Conservation (phyloP, 2,797 vertebrate genomes). For the Gephyroberyx darwinii region DNA sequence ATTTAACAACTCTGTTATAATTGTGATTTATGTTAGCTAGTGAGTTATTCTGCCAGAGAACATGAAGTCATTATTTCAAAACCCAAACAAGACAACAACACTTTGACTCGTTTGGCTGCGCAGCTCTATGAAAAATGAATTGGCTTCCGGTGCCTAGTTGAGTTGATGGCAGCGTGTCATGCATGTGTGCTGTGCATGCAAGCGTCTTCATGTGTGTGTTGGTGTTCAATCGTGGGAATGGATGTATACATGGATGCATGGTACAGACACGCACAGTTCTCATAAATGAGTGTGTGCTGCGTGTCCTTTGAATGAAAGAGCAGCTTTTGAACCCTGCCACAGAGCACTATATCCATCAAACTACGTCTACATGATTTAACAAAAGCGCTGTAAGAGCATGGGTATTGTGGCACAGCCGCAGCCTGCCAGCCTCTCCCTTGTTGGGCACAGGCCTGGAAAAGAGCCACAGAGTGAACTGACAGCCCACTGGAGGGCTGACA, state of each 20-base stretch:
- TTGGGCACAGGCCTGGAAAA: conserved; percentile 52
- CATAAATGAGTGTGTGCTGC: conserved; percentile 5
- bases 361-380: conserved; percentile 47
- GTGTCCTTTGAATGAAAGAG: conserved; percentile 33
- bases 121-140: conserved; percentile 5
- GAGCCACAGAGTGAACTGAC: conserved; percentile 65
- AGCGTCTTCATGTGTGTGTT: neutral
- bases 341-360: conserved; percentile 36
- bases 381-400: conserved; percentile 56
- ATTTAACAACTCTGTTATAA: too few relatives aligned
- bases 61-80: neutral
- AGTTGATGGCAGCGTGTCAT: conserved; percentile 34
- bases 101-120: neutral
- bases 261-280: conserved; percentile 7
- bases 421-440: conserved; percentile 41
- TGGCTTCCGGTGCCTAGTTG: neutral
- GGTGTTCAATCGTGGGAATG: neutral
- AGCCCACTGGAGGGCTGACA: conserved; percentile 72
- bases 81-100: conserved; percentile 7
- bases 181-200: conserved; percentile 10
- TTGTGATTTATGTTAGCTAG: too few relatives aligned
- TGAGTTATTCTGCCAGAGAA: too few relatives aligned
- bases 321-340: conserved; percentile 27
- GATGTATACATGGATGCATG: conserved; percentile 2
- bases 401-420: conserved; percentile 55